These are phyloP conservation scores for Stigmatopora nigra DNA, from an alignment of 2,113 vertebrate species.

Conservation along the genomic window DNA sequence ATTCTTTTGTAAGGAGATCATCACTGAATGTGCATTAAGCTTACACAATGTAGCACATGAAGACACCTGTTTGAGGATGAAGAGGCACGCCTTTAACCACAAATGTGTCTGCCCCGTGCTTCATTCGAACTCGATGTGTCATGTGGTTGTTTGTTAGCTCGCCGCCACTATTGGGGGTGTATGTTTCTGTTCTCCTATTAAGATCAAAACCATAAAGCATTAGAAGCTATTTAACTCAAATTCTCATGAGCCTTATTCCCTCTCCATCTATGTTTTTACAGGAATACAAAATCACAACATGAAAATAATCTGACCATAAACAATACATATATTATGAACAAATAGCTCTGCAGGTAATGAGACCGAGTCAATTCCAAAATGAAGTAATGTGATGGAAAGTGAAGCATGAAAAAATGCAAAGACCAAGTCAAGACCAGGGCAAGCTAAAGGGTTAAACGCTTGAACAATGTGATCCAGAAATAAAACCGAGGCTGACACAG, in stretches of 20 bases:
- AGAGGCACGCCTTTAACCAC: conserved; percentile 22
- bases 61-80: conserved; percentile 46
- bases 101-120: conserved; percentile 31
- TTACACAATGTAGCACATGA: conserved; percentile 38
- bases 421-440: not conserved
- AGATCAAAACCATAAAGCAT: conserved; percentile 22
- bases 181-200: conserved; percentile 14
- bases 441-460: too few species aligned
- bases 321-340: not conserved
- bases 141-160: not conserved
- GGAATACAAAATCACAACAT: not conserved
- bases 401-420: too few species aligned
- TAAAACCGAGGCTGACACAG: not conserved
- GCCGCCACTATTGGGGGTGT: conserved; percentile 10
- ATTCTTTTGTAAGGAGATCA: conserved; percentile 52
- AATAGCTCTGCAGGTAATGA: too few species aligned
- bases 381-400: too few species aligned
- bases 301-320: not conserved
- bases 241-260: conserved; percentile 3
- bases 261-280: conserved; percentile 16
- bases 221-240: conserved; percentile 20
- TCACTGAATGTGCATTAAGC: conserved; percentile 52
- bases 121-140: conserved; percentile 17
- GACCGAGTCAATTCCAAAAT: too few species aligned
- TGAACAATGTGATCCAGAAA: not conserved